phyloP scores from a whole-genome alignment of 2,113 vertebrate genomes.

The Odobenus rosmarus region DNA sequence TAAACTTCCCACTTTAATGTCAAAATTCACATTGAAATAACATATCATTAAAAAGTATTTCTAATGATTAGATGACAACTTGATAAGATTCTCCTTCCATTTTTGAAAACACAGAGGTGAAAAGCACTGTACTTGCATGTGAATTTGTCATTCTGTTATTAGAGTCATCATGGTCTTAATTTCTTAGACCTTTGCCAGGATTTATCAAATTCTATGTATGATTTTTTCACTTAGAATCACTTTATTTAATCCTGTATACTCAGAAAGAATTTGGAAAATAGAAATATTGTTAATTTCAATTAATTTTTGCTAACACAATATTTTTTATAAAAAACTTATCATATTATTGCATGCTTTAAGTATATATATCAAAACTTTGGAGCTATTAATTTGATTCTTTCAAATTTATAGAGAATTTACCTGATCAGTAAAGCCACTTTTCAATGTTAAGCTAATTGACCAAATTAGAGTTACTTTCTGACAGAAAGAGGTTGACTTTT shows the following conservation, averaged over 20 bases:
- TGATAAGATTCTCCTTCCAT: neutral
- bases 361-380: conserved; percentile 9
- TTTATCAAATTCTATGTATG: neutral
- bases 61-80: neutral
- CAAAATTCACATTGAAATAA: conserved; percentile 12
- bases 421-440: neutral
- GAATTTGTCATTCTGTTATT: neutral
- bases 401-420: neutral
- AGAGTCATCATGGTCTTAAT: neutral
- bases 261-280: neutral
- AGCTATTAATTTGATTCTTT: conserved; percentile 16
- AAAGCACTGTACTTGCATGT: neutral
- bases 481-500: neutral
- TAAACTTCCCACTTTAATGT: neutral
- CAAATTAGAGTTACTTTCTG: neutral
- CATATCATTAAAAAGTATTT: conserved; percentile 21
- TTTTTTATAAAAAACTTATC: neutral
- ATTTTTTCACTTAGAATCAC: neutral
- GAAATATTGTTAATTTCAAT: conserved; percentile 37
- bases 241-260: neutral
- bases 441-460: neutral
- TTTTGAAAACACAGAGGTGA: neutral
- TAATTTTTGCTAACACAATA: neutral
- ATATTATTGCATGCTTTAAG: neutral
- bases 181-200: neutral